Base-by-base conservation (phyloP, 2,797 vertebrate genomes). In the Myripristis jacobus region DNA sequence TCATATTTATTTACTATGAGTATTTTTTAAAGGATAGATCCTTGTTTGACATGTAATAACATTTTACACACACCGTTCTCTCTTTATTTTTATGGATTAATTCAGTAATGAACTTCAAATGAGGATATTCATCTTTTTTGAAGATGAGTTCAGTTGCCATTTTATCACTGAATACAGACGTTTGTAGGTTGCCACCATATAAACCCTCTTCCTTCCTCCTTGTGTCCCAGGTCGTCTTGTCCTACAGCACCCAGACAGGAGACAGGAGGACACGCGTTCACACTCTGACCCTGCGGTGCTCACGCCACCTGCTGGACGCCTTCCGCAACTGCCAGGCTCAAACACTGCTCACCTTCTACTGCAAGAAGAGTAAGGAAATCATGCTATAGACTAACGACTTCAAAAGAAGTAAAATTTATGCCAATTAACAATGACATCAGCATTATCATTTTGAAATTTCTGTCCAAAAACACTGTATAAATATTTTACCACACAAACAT, bases 261-360 rank as follows among this genome's bases (percentile, higher is more conserved):
- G 82, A 92, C 53, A 84, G 82, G 75, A 91, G 90, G 77, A 92
- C 80, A 62, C 82, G 92, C 59, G 88, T 95, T 54, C 94, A 95
- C 85, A 94, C 90, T 2, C 62, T 94, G 63, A 88, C 75, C 4
- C 79, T 95, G 57, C 79, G 84, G 12, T 92, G 92, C 77, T 94
- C 94, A 1, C 82, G 11, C 31, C 90, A 90, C 52, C 91, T 94
- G 1, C 90, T 93, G 84, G 94, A 95, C 38, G 70, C 88, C 6
- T 95, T 95, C 77, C 85, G 93, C 34, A 90, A 91, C 75, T 94
- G 84, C 79, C 94, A 95, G 85, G 93, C 93, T 3, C 93, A 95
- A 79, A 94, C 93, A 0, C 84, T 95, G 0, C 93, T 95, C 48
- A 75, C 91, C 24, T 95, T 94, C 80, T 95, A 94, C 88, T 93